Base-by-base conservation (phyloP, 2,113 vertebrate species). In the Piliocolobus tephrosceles region DNA sequence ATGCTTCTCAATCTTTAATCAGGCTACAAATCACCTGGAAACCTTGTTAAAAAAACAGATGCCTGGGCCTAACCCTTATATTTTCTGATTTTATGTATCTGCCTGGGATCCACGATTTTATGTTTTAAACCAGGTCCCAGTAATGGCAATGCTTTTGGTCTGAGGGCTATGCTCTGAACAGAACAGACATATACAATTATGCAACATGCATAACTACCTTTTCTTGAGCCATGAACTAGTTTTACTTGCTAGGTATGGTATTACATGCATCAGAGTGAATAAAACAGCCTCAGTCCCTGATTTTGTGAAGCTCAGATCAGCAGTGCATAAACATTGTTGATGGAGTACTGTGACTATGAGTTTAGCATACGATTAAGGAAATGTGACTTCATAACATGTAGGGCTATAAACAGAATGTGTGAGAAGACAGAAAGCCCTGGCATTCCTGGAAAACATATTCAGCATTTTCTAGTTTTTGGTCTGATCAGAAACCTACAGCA, bases 31-130 rank as follows among this genome's bases (percentile, higher is more conserved):
- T 84, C 57, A 81, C 18, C 14, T 81, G 32, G 23, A 80, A 2
- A 72, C 47, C 32, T 93, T 61, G 10, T 27, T 84, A 30, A 45
- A 86, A 38, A 66, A 81, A 55, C 22, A 61, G 3, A 76, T 89
- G 0, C 4, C 12, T 85, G 6, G 5, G 1, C 6, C 38, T 47
- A 82, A 43, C 0, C 1, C 0, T 52, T 80, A 23, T 35, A 12
- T 43, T 43, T 66, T 93, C 5, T 68, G 13, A 70, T 76, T 83
- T 32, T 45, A 61, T 61, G 38, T 78, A 23, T 68, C 40, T 76
- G 0, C 5, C 1, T 22, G 7, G 45, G 22, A 76, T 5, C 7
- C 22, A 5, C 27, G 3, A 47, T 61, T 78, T 84, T 92, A 58
- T 73, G 8, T 27, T 94, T 87, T 66, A 66, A 91, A 81, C 18